Percentiles rank a stretch among this genome's conserved stretches.
Conservation (phyloP, 64 coral and sea anemone genomes). For the Montipora capricornis region DNA sequence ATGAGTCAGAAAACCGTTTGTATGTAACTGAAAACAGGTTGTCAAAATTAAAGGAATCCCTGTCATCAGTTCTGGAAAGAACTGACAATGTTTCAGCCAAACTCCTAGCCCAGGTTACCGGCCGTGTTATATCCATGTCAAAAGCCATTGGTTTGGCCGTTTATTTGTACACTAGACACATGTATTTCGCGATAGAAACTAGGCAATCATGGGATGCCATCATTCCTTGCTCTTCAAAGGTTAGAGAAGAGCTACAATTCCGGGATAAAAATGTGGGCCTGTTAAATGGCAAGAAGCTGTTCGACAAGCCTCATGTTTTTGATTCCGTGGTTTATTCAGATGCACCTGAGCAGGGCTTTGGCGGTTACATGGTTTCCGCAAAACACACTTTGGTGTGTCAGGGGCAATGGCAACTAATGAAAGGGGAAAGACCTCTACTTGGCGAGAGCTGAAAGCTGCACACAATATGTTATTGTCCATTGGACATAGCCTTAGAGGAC, state of each 20-base stretch:
- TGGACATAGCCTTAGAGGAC: slow-evolving; percentile 10
- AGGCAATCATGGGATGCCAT: slow-evolving; percentile 16
- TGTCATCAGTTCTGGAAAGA: not conserved
- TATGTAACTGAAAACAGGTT: slow-evolving; percentile 5
- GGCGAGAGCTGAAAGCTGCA: slow-evolving; percentile 53
- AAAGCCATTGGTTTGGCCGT: slow-evolving; percentile 28
- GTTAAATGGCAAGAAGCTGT: slow-evolving; percentile 34
- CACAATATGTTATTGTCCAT: slow-evolving; percentile 40
- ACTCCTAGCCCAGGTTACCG: slow-evolving; percentile 13
- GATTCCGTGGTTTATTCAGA: slow-evolving; percentile 20
- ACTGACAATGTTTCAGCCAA: not conserved
- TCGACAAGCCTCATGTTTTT: slow-evolving; percentile 4
- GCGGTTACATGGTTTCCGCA: not conserved
- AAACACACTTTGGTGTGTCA: not conserved
- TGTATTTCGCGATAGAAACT: slow-evolving; percentile 39
- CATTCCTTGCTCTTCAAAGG: slow-evolving; percentile 3
- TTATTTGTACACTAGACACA: slow-evolving; percentile 37
- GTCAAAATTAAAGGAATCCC: slow-evolving; percentile 24
- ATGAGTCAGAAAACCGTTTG: not conserved
- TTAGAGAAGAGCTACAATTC: slow-evolving; percentile 53
- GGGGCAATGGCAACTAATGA: slow-evolving; percentile 6
- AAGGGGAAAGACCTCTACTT: slow-evolving; percentile 39
- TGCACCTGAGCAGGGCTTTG: slow-evolving; percentile 32
- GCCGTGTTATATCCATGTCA: slow-evolving; percentile 47
- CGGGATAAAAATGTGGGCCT: slow-evolving; percentile 9